Conservation (phyloP, 2,113 vertebrate species). For the Charadrius vociferus region DNA sequence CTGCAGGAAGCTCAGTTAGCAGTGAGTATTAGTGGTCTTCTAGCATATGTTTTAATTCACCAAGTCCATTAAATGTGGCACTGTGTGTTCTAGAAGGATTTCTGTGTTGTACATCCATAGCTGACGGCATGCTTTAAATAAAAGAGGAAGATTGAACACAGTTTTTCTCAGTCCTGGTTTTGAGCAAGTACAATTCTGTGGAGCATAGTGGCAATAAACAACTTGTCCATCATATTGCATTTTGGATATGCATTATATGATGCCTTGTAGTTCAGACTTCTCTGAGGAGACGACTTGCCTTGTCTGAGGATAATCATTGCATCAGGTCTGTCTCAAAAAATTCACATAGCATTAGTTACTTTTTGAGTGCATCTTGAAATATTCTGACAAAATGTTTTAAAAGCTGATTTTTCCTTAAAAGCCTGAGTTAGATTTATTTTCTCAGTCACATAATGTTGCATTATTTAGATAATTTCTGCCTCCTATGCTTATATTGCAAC, state of each 20-base stretch:
- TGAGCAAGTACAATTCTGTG: neutral
- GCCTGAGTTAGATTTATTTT: neutral
- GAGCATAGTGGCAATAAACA: neutral
- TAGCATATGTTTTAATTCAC: neutral
- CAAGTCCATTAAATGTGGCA: neutral
- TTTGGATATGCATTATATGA: neutral
- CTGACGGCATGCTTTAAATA: neutral
- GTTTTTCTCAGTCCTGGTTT: neutral
- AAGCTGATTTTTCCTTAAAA: neutral
- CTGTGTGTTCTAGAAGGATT: neutral
- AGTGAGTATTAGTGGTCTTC: neutral
- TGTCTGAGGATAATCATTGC: neutral
- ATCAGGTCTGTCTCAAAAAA: neutral
- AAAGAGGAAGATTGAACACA: neutral
- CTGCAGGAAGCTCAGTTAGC: neutral
- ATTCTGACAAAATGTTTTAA: neutral
- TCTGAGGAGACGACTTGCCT: neutral
- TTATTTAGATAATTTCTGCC: neutral
- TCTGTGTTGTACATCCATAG: neutral
- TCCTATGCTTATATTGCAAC: neutral
- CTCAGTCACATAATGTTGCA: neutral
- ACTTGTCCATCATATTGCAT: neutral
- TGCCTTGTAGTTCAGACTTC: neutral
- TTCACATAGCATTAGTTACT: neutral
- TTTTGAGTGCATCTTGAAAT: neutral